Base-by-base conservation (phyloP, 2,797 vertebrate species). In the Oreonectes daqikongensis region DNA sequence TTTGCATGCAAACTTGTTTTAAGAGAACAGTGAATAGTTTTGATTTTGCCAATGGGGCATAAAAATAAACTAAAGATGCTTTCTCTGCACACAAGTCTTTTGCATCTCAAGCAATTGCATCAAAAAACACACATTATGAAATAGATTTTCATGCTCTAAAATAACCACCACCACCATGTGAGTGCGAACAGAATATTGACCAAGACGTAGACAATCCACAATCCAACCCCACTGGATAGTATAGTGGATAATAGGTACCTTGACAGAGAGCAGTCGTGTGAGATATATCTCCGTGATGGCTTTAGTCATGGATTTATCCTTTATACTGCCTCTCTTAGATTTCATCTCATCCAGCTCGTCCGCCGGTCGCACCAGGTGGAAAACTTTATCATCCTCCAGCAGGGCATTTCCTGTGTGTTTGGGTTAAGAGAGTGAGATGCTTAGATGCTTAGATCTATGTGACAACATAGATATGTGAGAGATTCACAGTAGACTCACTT, bases 211-310 rank as follows among this genome's bases (percentile, higher is more conserved):
- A 5, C 14, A 44, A 15, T 15, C 14, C 17, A 48, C 17, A 48
- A n/a, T n/a, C 5, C 5, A 8, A 61, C 2, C 20, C 26, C 40
- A 42, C 26, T 35, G 55, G 5, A 61, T 5, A 42, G 40, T 42
- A 10, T 3, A 3, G 2, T 14, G 18, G 11, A 35, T 18, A n/a
- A 20, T n/a, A 14, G 53, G 42, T 79, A 99, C 97, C 96, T 99
- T 99, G 86, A 99, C 97, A 0, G 97, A 99, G 6, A 99, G 95
- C 82, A 99, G 95, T 82, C 97, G 93, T 0, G 97, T 99, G 85
- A 99, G 93, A 91, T 99, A 99, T 91, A 99, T 98, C 93, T 99
- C 97, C 0, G 97, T 99, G 88, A 99, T 99, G 89, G 97, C 97
- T 95, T 99, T 99, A 88, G 97, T 98, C 89, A 96, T 95, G 77